These are phyloP conservation scores for Tachyglossus aculeatus DNA, from an alignment of 2,797 vertebrate genomes.

Conservation along the genomic window DNA sequence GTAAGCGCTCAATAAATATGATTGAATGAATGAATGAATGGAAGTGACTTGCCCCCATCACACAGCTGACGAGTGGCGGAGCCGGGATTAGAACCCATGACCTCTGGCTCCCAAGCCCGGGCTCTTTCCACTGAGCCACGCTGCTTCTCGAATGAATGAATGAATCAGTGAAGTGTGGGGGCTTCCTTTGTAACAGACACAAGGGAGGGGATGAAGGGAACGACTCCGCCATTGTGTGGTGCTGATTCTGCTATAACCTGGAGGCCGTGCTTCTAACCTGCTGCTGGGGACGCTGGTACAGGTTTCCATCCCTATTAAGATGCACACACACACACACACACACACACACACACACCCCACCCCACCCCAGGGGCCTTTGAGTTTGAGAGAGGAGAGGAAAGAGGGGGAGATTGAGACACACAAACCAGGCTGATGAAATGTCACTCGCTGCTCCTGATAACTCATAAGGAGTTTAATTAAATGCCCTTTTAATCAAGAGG, in stretches of 20 bases:
- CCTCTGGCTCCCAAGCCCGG: no score
- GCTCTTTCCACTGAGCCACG: no score
- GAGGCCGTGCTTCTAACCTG: no score
- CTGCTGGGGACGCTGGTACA: background rate
- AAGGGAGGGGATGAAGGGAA: no score
- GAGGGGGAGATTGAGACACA: background rate
- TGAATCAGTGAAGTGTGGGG: background rate
- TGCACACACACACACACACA: background rate
- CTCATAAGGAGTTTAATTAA: constrained; percentile 22
- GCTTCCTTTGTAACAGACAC: background rate
- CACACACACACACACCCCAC: fast-evolving
- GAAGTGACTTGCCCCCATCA: no score
- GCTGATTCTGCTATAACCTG: no score
- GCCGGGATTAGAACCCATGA: no score
- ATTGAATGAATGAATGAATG: no score
- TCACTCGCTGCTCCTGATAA: background rate
- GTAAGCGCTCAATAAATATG: no score
- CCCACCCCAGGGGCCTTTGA: background rate
- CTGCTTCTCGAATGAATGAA: no score
- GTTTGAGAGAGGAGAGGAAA: background rate
- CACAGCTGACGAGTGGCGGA: no score
- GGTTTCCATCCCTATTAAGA: fast-evolving
- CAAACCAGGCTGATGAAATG: background rate
- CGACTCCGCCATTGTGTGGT: no score
- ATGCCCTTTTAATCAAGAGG: constrained; percentile 8